Evolutionary conservation across 2,113 vertebrate genomes (phyloP).

Genomic region (Abramis brama): DNA sequence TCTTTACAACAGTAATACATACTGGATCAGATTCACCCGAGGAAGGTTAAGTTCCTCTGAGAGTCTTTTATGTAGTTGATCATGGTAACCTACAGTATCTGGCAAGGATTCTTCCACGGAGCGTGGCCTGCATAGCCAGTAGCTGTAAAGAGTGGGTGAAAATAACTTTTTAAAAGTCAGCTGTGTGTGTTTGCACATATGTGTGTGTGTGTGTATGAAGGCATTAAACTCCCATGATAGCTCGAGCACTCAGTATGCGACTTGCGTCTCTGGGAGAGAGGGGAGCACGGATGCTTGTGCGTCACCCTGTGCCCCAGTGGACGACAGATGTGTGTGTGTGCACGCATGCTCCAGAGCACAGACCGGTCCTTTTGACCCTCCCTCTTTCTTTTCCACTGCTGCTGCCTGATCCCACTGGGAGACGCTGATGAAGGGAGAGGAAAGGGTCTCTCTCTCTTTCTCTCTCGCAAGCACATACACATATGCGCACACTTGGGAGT

Average conservation of each 20-base stretch:
- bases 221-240: slow-evolving; percentile 63
- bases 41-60: not conserved
- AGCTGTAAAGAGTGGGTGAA: slow-evolving; percentile 27
- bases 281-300: slow-evolving; percentile 65
- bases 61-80: slow-evolving; percentile 23
- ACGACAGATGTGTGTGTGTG: slow-evolving; percentile 69
- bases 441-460: slow-evolving; percentile 15
- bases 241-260: slow-evolving; percentile 69
- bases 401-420: slow-evolving; percentile 43
- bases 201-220: slow-evolving; percentile 55
- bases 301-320: slow-evolving; percentile 75
- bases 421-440: slow-evolving; percentile 34
- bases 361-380: slow-evolving; percentile 37
- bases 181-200: slow-evolving; percentile 48
- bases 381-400: slow-evolving; percentile 40
- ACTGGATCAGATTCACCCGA: not conserved
- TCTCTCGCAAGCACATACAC: slow-evolving; percentile 20
- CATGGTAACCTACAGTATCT: slow-evolving; percentile 21
- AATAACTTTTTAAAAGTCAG: slow-evolving; percentile 34
- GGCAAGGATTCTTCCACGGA: slow-evolving; percentile 31
- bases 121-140: slow-evolving; percentile 26
- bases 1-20: not conserved
- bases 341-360: slow-evolving; percentile 20
- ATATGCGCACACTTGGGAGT: slow-evolving; percentile 42
- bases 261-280: slow-evolving; percentile 62